These are phyloP conservation scores for Rhopalosiphum padi DNA, from an alignment of 1,140 invertebrate species.

Conservation along the genomic window DNA sequence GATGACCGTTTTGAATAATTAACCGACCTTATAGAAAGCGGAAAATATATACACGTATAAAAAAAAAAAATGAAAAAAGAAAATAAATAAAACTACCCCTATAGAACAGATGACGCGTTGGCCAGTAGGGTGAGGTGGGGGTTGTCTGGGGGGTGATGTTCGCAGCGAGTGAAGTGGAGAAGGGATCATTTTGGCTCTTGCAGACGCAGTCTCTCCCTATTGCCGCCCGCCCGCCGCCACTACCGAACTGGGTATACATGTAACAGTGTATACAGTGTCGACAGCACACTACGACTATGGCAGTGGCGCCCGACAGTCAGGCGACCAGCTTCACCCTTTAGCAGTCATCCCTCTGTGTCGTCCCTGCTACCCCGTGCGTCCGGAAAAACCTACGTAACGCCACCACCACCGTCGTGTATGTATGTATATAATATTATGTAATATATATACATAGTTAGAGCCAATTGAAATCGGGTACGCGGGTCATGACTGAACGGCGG, in stretches of 20 bases:
- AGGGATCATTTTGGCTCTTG: conserved; percentile 38
- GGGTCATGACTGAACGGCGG: not conserved
- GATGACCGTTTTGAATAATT: conserved; percentile 49
- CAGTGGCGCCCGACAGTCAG: conserved; percentile 56
- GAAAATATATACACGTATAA: not conserved
- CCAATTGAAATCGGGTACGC: not conserved
- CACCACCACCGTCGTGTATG: not conserved
- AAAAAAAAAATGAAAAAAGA: conserved; percentile 15
- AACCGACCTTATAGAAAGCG: conserved; percentile 34
- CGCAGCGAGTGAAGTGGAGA: not conserved
- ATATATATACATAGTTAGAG: not conserved
- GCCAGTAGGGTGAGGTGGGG: not conserved
- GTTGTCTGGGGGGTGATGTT: not conserved
- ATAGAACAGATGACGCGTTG: conserved; percentile 26
- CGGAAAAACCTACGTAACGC: conserved; percentile 37
- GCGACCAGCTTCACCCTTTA: conserved; percentile 19
- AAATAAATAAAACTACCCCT: conserved; percentile 8
- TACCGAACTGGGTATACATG: not conserved
- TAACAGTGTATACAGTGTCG: conserved; percentile 23
- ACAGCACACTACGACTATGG: conserved; percentile 19
- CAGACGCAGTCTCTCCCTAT: conserved; percentile 12
- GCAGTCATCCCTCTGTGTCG: not conserved
- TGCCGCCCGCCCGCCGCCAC: not conserved
- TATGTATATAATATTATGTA: not conserved
- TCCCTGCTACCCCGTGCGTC: not conserved